Percentiles rank a stretch among this genome's conserved stretches.
Conservation (phyloP, 2,113 vertebrate species). For the Potamarius usumacintae region DNA sequence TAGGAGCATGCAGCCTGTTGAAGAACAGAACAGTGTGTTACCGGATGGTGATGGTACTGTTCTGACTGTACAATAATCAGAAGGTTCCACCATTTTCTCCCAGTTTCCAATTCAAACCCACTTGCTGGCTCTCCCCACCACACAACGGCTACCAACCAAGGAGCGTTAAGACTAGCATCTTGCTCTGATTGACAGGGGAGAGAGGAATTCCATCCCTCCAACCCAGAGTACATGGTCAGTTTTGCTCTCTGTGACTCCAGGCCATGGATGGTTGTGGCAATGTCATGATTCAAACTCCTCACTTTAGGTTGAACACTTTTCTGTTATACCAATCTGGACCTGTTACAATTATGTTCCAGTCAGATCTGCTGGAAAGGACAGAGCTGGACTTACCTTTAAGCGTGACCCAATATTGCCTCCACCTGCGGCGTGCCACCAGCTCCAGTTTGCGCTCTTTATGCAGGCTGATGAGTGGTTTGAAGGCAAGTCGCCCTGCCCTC, state of each 20-base stretch:
- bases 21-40: constrained; percentile 10
- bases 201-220: not conserved
- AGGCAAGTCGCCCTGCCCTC: constrained; percentile 92
- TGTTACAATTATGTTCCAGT: not conserved
- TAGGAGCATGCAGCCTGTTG: constrained; percentile 84
- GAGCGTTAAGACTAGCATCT: not conserved
- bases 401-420: constrained; percentile 96
- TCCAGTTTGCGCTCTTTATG: constrained; percentile 96
- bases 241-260: not conserved
- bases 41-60: not conserved
- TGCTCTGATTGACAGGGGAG: not conserved
- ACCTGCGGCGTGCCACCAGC: constrained; percentile 85
- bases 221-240: not conserved
- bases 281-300: not conserved
- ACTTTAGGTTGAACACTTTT: not conserved
- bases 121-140: not conserved
- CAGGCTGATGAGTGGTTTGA: constrained; percentile 89
- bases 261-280: not conserved
- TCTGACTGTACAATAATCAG: not conserved
- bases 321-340: not conserved
- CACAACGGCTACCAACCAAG: not conserved
- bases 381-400: constrained; percentile 82
- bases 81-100: not conserved
- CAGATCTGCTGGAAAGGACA: not conserved
- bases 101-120: not conserved